Percentiles rank a stretch among this genome's conserved stretches.
phyloP scores from a whole-genome alignment of 2,888 invertebrate species.

The Metallyticus violacea region DNA sequence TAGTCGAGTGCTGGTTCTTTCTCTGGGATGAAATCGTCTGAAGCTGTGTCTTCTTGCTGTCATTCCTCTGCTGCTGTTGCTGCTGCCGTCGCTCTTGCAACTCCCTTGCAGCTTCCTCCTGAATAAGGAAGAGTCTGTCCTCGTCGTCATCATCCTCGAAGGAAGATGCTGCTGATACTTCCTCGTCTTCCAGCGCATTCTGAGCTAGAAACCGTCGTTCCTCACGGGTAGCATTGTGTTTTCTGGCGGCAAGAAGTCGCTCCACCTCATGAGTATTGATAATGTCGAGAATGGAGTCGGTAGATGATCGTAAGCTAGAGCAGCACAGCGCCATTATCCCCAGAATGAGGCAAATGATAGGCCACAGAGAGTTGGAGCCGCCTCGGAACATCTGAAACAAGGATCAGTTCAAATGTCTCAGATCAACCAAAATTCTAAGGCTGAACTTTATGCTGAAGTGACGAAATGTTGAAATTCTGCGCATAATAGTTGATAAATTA shows the following conservation, averaged over 20 bases:
- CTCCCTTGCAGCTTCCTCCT: neutral
- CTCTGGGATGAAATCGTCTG: neutral
- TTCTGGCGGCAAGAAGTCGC: constrained; percentile 53
- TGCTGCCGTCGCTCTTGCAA: neutral
- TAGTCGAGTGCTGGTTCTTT: neutral
- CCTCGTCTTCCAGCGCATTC: constrained; percentile 58
- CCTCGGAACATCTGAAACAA: neutral
- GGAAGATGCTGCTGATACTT: constrained; percentile 19
- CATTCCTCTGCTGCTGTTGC: neutral
- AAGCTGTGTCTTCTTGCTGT: neutral
- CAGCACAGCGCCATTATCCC: neutral
- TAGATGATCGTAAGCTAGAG: neutral
- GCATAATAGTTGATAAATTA: too few species aligned
- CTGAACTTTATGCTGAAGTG: too few species aligned
- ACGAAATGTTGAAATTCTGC: too few species aligned
- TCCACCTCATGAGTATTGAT: constrained; percentile 61
- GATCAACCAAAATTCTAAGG: too few species aligned
- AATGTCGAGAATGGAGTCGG: constrained; percentile 59
- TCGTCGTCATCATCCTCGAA: neutral
- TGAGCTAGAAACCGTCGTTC: constrained; percentile 52
- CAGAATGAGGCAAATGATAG: neutral
- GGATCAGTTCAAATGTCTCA: too few species aligned
- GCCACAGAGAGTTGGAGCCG: neutral
- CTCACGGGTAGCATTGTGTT: constrained; percentile 49
- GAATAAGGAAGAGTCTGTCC: constrained; percentile 42